Evolutionary conservation across 2,113 vertebrate genomes (phyloP).

Genomic region (Menura novaehollandiae): DNA sequence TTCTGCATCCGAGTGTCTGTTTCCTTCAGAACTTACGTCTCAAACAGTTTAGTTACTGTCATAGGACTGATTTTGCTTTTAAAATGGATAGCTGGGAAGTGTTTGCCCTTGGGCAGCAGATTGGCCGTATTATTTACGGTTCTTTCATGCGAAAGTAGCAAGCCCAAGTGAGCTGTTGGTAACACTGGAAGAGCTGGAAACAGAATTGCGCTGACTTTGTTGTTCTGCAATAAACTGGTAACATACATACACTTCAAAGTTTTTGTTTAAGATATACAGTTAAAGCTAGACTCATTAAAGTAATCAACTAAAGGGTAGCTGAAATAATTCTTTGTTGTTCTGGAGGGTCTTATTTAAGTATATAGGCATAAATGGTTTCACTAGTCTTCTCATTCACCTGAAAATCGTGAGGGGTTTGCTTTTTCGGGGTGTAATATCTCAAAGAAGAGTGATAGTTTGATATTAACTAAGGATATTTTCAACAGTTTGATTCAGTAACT

Average conservation of each 20-base stretch:
- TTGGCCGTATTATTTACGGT: rapidly evolving
- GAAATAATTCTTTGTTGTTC: background rate
- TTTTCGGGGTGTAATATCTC: background rate
- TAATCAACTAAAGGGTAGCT: background rate
- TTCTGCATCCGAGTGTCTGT: background rate
- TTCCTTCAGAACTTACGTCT: background rate
- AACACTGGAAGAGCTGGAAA: background rate
- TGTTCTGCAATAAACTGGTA: background rate
- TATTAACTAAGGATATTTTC: background rate
- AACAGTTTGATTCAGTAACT: background rate
- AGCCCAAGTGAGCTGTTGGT: background rate
- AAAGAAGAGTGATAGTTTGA: background rate
- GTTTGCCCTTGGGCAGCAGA: rapidly evolving
- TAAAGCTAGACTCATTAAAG: background rate
- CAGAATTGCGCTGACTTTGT: background rate
- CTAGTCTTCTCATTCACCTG: background rate
- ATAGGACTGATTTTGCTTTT: background rate
- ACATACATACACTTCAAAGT: no score
- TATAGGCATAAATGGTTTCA: background rate
- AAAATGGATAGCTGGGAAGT: background rate
- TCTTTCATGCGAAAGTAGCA: background rate
- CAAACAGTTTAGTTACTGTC: background rate
- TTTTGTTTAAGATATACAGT: background rate
- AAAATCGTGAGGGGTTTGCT: background rate
- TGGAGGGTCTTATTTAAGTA: background rate